Conservation (phyloP, 2,797 vertebrate genomes). For the Notolepis coatsorum region DNA sequence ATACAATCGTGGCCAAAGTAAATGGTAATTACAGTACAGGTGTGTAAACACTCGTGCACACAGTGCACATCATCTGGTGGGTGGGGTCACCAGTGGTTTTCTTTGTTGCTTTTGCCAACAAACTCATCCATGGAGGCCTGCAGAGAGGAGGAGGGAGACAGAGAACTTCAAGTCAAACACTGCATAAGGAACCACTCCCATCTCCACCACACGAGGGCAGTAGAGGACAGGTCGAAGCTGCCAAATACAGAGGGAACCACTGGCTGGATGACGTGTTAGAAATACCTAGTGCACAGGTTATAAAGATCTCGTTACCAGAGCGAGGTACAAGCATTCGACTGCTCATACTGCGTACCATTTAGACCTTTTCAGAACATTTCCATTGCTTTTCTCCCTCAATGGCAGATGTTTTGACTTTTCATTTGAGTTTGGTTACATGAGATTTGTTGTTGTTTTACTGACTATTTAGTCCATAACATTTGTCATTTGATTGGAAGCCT, state of each 20-base stretch:
- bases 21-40: not conserved
- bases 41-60: conserved; percentile 46
- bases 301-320: no score
- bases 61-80: conserved; percentile 44
- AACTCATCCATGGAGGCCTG: conserved; percentile 82
- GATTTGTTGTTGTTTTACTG: no score
- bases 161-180: no score
- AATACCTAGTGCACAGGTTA: not conserved
- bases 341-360: no score
- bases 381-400: no score
- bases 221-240: not conserved
- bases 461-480: no score
- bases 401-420: no score
- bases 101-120: conserved; percentile 65
- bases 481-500: no score
- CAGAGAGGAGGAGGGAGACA: conserved; percentile 11
- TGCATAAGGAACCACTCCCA: not conserved
- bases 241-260: no score
- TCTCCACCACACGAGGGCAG: not conserved
- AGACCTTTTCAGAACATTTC: no score
- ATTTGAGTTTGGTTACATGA: no score
- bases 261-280: not conserved
- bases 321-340: no score
- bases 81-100: conserved; percentile 59
- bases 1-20: not conserved